Conservation (phyloP, 2,797 vertebrate genomes). For the Gymnodraco acuticeps region DNA sequence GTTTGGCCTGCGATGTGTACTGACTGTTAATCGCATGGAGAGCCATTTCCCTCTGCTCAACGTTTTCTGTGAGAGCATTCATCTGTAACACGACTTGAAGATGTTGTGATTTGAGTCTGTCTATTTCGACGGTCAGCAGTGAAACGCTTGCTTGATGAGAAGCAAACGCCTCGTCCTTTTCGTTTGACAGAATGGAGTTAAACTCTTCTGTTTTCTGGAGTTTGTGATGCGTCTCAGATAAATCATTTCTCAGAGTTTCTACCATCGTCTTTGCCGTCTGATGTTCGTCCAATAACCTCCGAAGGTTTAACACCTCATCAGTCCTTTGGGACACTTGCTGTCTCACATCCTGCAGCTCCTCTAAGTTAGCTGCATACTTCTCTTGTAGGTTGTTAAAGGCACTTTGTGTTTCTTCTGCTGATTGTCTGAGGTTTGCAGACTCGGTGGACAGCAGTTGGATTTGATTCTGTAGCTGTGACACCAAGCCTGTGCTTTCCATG, state of each 20-base stretch:
- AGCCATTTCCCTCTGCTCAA: conserved; percentile 86
- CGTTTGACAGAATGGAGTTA: conserved; percentile 76
- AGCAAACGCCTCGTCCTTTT: conserved; percentile 81
- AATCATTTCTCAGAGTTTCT: conserved; percentile 77
- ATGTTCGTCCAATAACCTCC: conserved; percentile 60
- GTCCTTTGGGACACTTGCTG: conserved; percentile 74
- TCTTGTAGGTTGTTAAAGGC: conserved; percentile 87
- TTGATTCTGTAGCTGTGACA: conserved; percentile 77
- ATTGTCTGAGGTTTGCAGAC: conserved; percentile 51
- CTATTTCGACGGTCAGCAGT: conserved; percentile 83
- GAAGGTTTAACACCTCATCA: conserved; percentile 78
- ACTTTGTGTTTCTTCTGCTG: conserved; percentile 76
- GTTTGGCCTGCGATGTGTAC: conserved; percentile 83
- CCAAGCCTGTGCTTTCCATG: conserved; percentile 78
- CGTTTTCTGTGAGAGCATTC: conserved; percentile 78
- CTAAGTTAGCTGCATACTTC: conserved; percentile 76
- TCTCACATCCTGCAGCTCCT: conserved; percentile 76
- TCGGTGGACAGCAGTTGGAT: conserved; percentile 61
- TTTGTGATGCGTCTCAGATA: conserved; percentile 63
- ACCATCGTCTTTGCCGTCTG: conserved; percentile 63
- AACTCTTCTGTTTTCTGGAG: conserved; percentile 67
- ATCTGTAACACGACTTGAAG: conserved; percentile 83
- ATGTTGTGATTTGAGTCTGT: conserved; percentile 82
- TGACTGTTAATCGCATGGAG: conserved; percentile 84
- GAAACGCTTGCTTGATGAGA: conserved; percentile 74